These are phyloP conservation scores for Synanthedon tipuliformis DNA, from an alignment of 2,888 invertebrate species.

Conservation along the genomic window DNA sequence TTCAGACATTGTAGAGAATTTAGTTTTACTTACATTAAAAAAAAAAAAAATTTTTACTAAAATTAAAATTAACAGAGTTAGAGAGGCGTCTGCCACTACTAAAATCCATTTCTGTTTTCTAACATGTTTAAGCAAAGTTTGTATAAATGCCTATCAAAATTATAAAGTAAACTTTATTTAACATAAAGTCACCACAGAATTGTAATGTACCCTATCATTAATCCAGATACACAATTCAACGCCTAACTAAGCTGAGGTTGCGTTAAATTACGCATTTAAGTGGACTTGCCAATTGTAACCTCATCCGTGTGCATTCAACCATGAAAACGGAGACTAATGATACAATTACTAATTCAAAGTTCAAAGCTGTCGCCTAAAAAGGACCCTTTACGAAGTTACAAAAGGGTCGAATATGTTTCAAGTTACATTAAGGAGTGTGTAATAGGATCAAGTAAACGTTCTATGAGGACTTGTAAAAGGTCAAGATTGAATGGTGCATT, in stretches of 20 bases:
- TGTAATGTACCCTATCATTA: too few species aligned
- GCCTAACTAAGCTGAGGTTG: neutral
- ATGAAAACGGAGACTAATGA: neutral
- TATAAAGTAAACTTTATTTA: too few species aligned
- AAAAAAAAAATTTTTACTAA: too few species aligned
- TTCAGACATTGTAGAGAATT: too few species aligned
- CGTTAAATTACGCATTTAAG: neutral
- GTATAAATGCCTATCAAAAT: too few species aligned
- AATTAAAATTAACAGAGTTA: too few species aligned
- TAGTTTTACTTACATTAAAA: too few species aligned
- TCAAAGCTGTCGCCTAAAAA: slow-evolving; percentile 5
- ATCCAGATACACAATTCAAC: neutral
- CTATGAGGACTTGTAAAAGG: neutral
- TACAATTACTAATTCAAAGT: slow-evolving; percentile 3
- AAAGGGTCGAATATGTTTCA: slow-evolving; percentile 1
- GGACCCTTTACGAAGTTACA: slow-evolving; percentile 4
- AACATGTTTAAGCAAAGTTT: too few species aligned
- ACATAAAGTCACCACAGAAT: too few species aligned
- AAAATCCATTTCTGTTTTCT: too few species aligned
- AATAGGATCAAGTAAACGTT: neutral
- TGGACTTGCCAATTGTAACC: neutral
- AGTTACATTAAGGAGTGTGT: neutral
- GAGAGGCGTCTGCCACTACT: too few species aligned
- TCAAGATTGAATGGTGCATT: neutral
- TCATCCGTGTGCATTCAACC: neutral